Evolutionary conservation across 2,113 vertebrate species (phyloP), one percentile per base, ranked within the genome.

Genomic region (Chunga burmeisteri): DNA sequence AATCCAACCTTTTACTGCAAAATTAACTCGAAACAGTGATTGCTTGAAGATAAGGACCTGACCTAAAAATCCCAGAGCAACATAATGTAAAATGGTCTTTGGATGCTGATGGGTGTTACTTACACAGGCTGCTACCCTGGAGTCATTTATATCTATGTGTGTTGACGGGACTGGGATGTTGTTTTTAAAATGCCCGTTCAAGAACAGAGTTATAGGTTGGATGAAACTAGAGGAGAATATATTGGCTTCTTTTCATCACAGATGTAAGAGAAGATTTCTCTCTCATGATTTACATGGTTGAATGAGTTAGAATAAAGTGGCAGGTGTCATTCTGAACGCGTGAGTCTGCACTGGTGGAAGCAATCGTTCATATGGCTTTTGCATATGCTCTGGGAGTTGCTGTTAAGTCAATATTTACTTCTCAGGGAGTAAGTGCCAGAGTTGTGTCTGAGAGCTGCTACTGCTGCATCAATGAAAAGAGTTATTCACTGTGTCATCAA

Each of bases 401-500:
- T 95, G 94, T 81, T 89, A 95, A 89, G 66, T 97, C 81, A 95
- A 77, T 91, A 91, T 95, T 96, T 95, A 77, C 70, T 94, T 94
- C 83, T 87, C 25, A 12, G 53, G 19, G 83, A 81, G 58, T 85
- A 66, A 93, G 73, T 88, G 62, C 58, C 42, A 89, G 61, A 62
- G 52, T 9, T 88, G 38, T 89, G 53, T 87, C 95, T 94, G 81
- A 72, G 61, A 87, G 62, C 90, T 94, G 67, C 96, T 81, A 18
- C 26, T 86, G 91, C 80, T 90, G 23, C 58, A 79, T 96, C 83
- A 63, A 6, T 83, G 86, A 56, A 56, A 87, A 88, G 93, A 94
- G 84, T 94, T 68, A 97, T 66, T 96, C 70, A 77, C 94, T 95
- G 29, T 88, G 84, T 70, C 96, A 79, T 84, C 71, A 89, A 89